phyloP scores from a whole-genome alignment of 2,113 vertebrate genomes.

The Craseonycteris thonglongyai region DNA sequence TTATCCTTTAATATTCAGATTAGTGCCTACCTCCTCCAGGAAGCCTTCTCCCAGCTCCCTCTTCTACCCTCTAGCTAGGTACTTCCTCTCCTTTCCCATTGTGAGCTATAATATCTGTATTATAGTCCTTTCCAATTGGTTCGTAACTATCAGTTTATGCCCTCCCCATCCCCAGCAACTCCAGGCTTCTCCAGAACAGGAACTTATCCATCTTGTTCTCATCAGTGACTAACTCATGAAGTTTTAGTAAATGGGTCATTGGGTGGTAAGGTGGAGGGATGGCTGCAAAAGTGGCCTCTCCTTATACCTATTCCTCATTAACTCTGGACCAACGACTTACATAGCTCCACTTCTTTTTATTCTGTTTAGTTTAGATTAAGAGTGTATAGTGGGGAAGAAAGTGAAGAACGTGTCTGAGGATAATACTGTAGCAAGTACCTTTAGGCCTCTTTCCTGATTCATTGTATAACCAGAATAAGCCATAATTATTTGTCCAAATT shows the following conservation, averaged over 20 bases:
- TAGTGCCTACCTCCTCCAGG: background rate
- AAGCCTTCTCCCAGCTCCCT: background rate
- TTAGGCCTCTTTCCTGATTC: slow-evolving; percentile 49
- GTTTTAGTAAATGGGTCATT: background rate
- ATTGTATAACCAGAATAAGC: slow-evolving; percentile 55
- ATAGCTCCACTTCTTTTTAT: slow-evolving; percentile 47
- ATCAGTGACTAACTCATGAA: background rate
- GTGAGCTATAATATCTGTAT: background rate
- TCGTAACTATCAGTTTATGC: background rate
- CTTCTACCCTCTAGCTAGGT: background rate
- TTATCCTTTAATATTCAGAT: background rate
- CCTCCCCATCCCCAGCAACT: background rate
- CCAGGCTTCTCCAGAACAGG: background rate
- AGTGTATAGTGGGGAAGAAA: background rate
- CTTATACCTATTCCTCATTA: background rate
- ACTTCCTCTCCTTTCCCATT: background rate
- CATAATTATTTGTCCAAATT: slow-evolving; percentile 59
- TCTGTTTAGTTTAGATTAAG: slow-evolving; percentile 44
- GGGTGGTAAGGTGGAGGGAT: background rate
- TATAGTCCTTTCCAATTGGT: background rate
- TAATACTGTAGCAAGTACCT: slow-evolving; percentile 48
- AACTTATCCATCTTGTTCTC: too few relatives aligned
- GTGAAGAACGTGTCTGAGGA: background rate
- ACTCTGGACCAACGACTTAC: background rate
- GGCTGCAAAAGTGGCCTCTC: background rate